Conservation (phyloP, 2,888 invertebrate genomes). For the Malthinus seriepunctatus region DNA sequence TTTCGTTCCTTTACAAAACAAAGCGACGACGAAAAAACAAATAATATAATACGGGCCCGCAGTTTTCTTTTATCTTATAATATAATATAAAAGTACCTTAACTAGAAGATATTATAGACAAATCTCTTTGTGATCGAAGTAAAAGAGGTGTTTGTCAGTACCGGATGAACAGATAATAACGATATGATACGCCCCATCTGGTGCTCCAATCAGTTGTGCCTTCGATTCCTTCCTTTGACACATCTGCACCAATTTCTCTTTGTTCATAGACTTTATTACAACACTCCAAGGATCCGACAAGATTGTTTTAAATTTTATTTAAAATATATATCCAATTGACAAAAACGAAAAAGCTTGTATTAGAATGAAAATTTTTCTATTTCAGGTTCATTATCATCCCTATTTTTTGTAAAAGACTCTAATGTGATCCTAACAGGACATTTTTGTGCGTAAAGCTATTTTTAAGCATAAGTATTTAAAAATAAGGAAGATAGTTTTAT, state of each 20-base stretch:
- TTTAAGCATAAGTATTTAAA: no score
- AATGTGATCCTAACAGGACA: no score
- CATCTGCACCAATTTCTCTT: slow-evolving; percentile 26
- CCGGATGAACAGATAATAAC: slow-evolving; percentile 49
- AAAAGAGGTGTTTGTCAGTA: slow-evolving; percentile 45
- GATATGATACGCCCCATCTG: slow-evolving; percentile 48
- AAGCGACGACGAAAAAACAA: not conserved
- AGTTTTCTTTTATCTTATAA: slow-evolving; percentile 13
- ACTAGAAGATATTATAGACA: slow-evolving; percentile 34
- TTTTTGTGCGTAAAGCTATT: no score
- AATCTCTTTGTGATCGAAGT: slow-evolving; percentile 46
- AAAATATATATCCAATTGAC: not conserved
- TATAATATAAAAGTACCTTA: slow-evolving; percentile 15
- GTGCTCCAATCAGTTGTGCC: slow-evolving; percentile 48
- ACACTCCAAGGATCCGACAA: slow-evolving; percentile 17
- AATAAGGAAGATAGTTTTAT: no score
- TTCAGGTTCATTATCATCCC: no score
- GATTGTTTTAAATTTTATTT: slow-evolving; percentile 5
- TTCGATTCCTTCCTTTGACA: slow-evolving; percentile 43
- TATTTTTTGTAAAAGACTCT: no score
- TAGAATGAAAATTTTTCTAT: no score
- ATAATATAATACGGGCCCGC: no score
- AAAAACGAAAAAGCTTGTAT: not conserved
- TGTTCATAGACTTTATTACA: slow-evolving; percentile 27
- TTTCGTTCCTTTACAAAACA: not conserved